Evolutionary conservation across 2,113 vertebrate genomes (phyloP).

Genomic region (Leptodactylus fuscus): DNA sequence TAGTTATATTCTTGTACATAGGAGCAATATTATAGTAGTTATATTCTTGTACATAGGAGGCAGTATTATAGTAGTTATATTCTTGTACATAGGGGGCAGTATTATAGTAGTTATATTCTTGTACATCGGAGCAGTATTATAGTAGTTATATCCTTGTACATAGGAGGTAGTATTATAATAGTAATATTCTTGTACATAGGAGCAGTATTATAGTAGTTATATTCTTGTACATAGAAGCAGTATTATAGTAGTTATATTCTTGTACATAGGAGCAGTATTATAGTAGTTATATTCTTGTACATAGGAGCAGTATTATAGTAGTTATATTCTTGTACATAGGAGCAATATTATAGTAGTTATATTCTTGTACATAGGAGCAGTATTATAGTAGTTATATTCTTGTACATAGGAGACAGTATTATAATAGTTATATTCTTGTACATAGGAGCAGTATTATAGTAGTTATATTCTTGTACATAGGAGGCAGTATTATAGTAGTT

Average conservation of each 20-base stretch:
- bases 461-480: background rate
- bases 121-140: no score
- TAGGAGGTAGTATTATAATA: no score
- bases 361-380: background rate
- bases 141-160: no score
- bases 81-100: no score
- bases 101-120: no score
- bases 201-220: no score
- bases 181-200: no score
- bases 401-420: slow-evolving; percentile 1
- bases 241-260: slow-evolving; percentile 8
- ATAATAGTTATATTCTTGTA: background rate
- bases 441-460: background rate
- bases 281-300: background rate
- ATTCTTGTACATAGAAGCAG: background rate
- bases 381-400: slow-evolving; percentile 7
- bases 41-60: background rate
- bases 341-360: background rate
- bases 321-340: slow-evolving; percentile 9
- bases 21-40: background rate
- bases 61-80: background rate
- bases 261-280: background rate
- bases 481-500: background rate
- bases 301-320: background rate
- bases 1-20: no score